These are phyloP conservation scores for Bungarus multicinctus DNA, from an alignment of 2,113 vertebrate genomes.

Conservation along the genomic window DNA sequence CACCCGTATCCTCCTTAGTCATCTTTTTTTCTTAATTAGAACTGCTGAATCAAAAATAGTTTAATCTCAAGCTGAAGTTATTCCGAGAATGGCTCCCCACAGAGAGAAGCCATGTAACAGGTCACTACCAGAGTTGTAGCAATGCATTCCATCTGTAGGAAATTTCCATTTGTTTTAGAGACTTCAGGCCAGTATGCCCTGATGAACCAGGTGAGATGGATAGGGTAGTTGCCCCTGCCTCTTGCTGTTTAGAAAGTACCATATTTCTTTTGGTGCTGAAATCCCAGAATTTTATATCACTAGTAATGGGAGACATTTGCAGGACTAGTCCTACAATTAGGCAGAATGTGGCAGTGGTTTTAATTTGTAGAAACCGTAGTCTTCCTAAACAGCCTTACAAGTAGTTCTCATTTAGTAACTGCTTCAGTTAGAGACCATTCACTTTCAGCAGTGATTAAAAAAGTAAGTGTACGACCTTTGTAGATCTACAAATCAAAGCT, in stretches of 20 bases:
- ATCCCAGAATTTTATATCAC: neutral
- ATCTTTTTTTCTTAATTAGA: neutral
- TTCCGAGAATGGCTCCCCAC: neutral
- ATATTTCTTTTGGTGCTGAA: too few species aligned
- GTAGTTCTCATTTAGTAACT: neutral
- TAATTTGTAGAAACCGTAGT: neutral
- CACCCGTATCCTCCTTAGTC: neutral
- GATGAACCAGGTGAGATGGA: neutral
- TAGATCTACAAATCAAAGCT: neutral
- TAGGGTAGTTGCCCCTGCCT: neutral
- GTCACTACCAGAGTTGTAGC: neutral
- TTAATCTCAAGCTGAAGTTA: neutral
- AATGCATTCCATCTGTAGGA: neutral
- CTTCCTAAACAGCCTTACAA: neutral
- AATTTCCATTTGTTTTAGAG: neutral
- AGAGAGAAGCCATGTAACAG: neutral
- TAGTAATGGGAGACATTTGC: neutral
- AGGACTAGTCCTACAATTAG: neutral
- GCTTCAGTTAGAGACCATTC: neutral
- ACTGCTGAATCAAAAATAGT: neutral
- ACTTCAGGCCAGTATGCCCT: neutral
- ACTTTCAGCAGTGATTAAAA: neutral
- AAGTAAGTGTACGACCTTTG: neutral
- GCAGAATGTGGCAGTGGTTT: too few species aligned
- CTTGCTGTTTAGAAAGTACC: neutral